A percentile compares a stretch with the other conserved stretches of the same genome.
Conservation (phyloP, 2,113 vertebrate genomes). For the Oryzias celebensis region DNA sequence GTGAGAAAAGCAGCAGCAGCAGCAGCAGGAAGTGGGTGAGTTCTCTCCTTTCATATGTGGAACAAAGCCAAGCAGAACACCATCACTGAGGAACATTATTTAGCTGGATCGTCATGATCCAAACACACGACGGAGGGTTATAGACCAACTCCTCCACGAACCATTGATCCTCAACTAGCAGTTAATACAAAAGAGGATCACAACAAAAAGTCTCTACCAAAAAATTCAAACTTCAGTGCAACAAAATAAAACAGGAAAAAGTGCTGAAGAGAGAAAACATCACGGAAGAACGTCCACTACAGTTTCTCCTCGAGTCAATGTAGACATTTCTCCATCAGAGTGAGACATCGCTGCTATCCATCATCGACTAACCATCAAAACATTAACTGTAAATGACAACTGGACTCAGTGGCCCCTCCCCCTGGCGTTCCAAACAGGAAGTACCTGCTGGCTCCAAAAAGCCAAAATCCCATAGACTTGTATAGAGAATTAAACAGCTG, state of each 20-base stretch:
- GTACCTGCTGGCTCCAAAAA: too few relatives aligned
- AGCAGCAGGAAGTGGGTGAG: constrained; percentile 46
- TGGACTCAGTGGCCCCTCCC: too few relatives aligned
- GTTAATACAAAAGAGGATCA: constrained; percentile 19
- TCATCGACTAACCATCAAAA: too few relatives aligned
- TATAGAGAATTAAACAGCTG: too few relatives aligned
- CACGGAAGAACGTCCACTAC: neutral
- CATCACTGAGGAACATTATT: too few relatives aligned
- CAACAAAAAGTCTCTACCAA: constrained; percentile 34
- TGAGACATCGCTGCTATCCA: too few relatives aligned
- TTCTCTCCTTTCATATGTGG: neutral
- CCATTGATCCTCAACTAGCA: neutral
- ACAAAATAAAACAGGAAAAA: constrained; percentile 49
- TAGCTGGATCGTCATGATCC: too few relatives aligned
- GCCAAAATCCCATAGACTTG: too few relatives aligned
- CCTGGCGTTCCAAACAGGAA: too few relatives aligned
- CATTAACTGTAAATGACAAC: too few relatives aligned
- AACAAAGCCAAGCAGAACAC: constrained; percentile 59
- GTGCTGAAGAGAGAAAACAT: constrained; percentile 46
- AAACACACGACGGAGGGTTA: too few relatives aligned
- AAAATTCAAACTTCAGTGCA: constrained; percentile 34
- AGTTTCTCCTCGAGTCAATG: constrained; percentile 11
- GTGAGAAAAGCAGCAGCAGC: constrained; percentile 23
- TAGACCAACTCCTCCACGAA: too few relatives aligned
- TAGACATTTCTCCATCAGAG: neutral